Evolutionary conservation across 1,140 invertebrate genomes (phyloP), one percentile per base, ranked within the genome.

Genomic region (Aphaenogaster ashmeadi): DNA sequence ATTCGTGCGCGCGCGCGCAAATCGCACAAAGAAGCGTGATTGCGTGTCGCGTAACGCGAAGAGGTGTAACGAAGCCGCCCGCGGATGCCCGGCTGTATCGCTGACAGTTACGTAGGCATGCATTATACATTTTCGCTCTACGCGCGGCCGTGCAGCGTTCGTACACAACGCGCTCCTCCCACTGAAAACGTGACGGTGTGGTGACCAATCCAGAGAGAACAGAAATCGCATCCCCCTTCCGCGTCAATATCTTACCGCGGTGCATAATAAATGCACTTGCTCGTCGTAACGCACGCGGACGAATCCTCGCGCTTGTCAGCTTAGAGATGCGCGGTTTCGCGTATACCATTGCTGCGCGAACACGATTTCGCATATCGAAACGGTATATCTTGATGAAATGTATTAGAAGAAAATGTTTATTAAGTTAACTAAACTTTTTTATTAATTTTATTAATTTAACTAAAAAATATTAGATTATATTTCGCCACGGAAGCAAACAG

Each of bases 41-140:
- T 80, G 11, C 72, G 66, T 36, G 71, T 64, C 47, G 36, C 80
- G 69, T 75, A 75, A 87, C 47, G 52, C 47, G 72, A 33, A n/a
- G 83, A 89, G 84, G 83, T 79, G 69, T 67, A 85, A 90, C 88
- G 79, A 80, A 62, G 67, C 88, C 52, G 86, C 62, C 71, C 58
- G 79, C 21, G 38, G 80, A 89, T 80, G 89, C 78, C 80, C 86
- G 36, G 36, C 56, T 85, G 54, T 62, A 36, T 27, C 41, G 56
- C 83, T 92, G 92, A 92, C 90, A 91, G 92, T 88, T 91, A 93
- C 92, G 90, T 92, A 90, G 90, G 91, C 90, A 90, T 89, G 67
- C 87, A 92, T 93, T 91, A 93, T 92, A 88, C 87, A 83, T 91
- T 84, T 84, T 74, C 81, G 64, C 72, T 50, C 41, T 89, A 89